A percentile compares a stretch with the other conserved stretches of the same genome.
phyloP scores from a whole-genome alignment of 2,888 invertebrate genomes.

The Didymodactylos carnosus region DNA sequence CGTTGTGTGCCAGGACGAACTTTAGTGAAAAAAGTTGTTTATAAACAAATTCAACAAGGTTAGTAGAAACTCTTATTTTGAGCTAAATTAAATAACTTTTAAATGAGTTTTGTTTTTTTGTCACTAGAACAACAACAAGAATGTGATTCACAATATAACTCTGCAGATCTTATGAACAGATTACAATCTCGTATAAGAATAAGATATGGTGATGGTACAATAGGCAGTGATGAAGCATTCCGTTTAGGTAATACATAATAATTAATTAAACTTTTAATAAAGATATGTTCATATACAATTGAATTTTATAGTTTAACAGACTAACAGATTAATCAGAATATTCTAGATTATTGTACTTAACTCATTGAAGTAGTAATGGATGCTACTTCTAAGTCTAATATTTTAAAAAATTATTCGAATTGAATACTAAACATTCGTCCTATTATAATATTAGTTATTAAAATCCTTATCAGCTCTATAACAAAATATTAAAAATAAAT shows the following conservation, averaged over 20 bases:
- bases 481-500: not conserved
- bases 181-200: not conserved
- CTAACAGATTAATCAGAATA: no score
- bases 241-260: not conserved
- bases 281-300: no score
- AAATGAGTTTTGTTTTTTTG: not conserved
- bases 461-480: not conserved
- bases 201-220: not conserved
- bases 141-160: not conserved
- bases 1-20: not conserved
- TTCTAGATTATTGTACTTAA: no score
- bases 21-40: not conserved
- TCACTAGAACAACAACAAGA: not conserved
- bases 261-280: no score
- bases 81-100: not conserved
- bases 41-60: not conserved
- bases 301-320: no score
- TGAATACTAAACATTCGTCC: no score
- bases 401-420: no score
- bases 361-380: no score
- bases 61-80: not conserved
- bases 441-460: no score
- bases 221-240: not conserved
- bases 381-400: no score
- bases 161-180: not conserved